These are phyloP conservation scores for Acipenser oxyrinchus DNA, from an alignment of 2,797 vertebrate species.

Conservation along the genomic window DNA sequence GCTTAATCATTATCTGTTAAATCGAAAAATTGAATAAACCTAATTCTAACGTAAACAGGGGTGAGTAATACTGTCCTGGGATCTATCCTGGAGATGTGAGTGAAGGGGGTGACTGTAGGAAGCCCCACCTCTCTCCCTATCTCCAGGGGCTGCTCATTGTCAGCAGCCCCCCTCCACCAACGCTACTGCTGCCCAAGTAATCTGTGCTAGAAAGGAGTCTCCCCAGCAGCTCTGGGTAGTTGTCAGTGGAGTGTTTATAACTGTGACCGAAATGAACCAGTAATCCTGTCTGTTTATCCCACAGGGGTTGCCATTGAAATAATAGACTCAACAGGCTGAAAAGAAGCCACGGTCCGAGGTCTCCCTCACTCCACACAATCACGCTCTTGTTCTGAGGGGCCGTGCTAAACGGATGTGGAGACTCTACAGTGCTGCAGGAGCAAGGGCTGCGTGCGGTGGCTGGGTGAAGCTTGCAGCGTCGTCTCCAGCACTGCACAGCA, in stretches of 20 bases:
- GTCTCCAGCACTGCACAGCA: background rate
- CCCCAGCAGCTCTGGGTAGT: background rate
- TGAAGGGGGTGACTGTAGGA: too few species aligned
- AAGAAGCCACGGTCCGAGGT: background rate
- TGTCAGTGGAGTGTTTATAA: background rate
- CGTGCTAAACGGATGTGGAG: background rate
- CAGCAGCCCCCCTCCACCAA: background rate
- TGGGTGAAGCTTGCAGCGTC: background rate
- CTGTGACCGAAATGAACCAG: slow-evolving; percentile 4
- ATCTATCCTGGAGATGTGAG: too few species aligned
- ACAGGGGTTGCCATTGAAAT: background rate
- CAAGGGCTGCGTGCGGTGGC: background rate
- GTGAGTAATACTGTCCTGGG: too few species aligned
- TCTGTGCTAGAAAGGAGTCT: background rate
- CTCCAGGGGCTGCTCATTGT: background rate
- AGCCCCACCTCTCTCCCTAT: too few species aligned
- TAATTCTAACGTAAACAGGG: too few species aligned
- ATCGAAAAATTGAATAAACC: too few species aligned
- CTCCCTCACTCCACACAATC: background rate
- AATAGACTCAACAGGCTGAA: background rate
- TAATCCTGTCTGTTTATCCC: slow-evolving; percentile 7
- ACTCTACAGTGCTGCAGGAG: background rate
- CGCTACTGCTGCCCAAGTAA: background rate
- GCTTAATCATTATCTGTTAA: too few species aligned
- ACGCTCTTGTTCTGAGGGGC: background rate